These are phyloP conservation scores for Trachymyrmex septentrionalis DNA, from an alignment of 1,140 invertebrate genomes.

Conservation along the genomic window DNA sequence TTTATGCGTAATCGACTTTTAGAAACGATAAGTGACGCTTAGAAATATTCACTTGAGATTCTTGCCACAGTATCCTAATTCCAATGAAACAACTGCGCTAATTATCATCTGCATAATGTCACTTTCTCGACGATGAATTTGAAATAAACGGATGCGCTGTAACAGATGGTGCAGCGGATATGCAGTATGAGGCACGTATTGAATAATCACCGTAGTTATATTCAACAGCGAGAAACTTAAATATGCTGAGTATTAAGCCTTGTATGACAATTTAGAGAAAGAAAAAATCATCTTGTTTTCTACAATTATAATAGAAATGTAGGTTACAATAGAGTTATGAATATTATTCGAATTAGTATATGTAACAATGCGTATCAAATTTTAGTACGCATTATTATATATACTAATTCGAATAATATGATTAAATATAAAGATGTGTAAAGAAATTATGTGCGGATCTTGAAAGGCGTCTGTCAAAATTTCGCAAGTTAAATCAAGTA, in stretches of 20 bases:
- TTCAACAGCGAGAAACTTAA: conserved; percentile 12
- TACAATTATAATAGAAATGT: background rate
- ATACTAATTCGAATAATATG: no score
- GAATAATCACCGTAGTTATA: background rate
- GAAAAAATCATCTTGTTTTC: conserved; percentile 1
- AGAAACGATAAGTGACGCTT: background rate
- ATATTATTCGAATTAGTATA: background rate
- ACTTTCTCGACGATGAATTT: conserved; percentile 32
- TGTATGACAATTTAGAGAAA: background rate
- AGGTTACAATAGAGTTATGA: background rate
- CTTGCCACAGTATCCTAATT: background rate
- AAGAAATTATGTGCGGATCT: background rate
- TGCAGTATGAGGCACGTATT: background rate
- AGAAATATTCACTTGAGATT: conserved; percentile 21
- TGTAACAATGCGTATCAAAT: background rate
- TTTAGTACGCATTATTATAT: background rate
- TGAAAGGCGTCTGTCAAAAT: background rate
- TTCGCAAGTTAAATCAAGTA: background rate
- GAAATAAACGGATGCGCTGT: background rate
- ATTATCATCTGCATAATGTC: conserved; percentile 28
- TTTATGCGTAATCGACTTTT: background rate
- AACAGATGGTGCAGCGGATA: background rate
- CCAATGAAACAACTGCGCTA: conserved; percentile 36
- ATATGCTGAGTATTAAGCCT: background rate
- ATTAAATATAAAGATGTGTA: background rate